phyloP scores from a whole-genome alignment of 2,797 vertebrate genomes.

The Alcedo atthis region DNA sequence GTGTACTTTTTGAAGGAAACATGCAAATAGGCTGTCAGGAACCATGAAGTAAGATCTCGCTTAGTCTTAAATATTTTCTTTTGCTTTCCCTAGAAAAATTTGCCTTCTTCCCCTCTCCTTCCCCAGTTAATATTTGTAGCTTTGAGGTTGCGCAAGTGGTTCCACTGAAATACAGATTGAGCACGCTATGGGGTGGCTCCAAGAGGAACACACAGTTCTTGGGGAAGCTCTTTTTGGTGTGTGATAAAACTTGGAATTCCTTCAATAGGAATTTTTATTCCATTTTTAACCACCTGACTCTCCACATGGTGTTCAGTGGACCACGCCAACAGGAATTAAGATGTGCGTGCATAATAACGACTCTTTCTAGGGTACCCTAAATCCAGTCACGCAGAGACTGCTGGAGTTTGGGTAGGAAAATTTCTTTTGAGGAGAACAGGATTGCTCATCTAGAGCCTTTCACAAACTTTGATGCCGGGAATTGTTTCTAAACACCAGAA shows the following conservation, averaged over 20 bases:
- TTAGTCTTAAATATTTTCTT: conserved; percentile 14
- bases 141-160: neutral
- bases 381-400: neutral
- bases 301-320: neutral
- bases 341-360: rapidly evolving
- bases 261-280: neutral
- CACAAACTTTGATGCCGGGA: neutral
- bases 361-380: neutral
- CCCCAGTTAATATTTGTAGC: neutral
- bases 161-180: neutral
- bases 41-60: neutral
- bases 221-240: neutral
- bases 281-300: neutral
- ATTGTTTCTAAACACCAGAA: conserved; percentile 23
- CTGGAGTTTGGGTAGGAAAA: neutral
- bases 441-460: neutral
- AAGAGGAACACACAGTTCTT: neutral
- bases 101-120: neutral
- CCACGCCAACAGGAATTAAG: neutral
- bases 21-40: conserved; percentile 26
- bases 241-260: neutral
- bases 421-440: neutral
- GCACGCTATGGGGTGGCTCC: neutral
- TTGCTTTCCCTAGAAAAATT: conserved; percentile 6
- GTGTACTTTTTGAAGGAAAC: neutral